phyloP scores from a whole-genome alignment of 1,140 invertebrate species.

The Drosophila murphyi region DNA sequence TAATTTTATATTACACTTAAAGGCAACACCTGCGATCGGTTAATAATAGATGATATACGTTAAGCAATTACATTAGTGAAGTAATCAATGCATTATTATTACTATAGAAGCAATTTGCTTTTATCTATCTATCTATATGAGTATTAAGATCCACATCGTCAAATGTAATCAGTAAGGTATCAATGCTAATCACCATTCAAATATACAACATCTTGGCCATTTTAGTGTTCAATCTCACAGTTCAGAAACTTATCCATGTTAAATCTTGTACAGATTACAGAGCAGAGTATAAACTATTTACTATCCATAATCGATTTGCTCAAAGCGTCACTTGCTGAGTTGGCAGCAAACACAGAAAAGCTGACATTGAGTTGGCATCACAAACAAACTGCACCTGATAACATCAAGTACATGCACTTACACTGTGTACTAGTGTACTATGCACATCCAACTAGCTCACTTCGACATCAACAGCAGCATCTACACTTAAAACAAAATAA shows the following conservation, averaged over 20 bases:
- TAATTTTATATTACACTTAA: no score
- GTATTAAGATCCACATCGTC: no score
- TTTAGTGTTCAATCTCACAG: background rate
- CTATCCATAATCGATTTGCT: slow-evolving; percentile 19
- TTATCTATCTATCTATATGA: no score
- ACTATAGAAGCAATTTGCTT: no score
- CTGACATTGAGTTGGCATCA: slow-evolving; percentile 47
- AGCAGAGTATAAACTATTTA: background rate
- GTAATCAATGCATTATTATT: no score
- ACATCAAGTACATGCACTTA: slow-evolving; percentile 17
- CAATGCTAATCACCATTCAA: no score
- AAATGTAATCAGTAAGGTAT: no score
- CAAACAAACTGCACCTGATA: slow-evolving; percentile 41
- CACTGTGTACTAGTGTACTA: background rate
- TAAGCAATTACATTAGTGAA: no score
- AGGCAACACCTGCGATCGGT: no score
- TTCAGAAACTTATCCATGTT: background rate
- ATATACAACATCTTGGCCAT: background rate
- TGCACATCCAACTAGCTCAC: background rate
- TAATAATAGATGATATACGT: no score
- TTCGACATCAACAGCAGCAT: background rate
- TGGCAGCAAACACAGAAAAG: slow-evolving; percentile 17
- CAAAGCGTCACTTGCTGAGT: slow-evolving; percentile 31
- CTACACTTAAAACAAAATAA: background rate
- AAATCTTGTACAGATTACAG: background rate